These are phyloP conservation scores for Zaprionus ornatus DNA, from an alignment of 1,140 invertebrate species.

Conservation along the genomic window DNA sequence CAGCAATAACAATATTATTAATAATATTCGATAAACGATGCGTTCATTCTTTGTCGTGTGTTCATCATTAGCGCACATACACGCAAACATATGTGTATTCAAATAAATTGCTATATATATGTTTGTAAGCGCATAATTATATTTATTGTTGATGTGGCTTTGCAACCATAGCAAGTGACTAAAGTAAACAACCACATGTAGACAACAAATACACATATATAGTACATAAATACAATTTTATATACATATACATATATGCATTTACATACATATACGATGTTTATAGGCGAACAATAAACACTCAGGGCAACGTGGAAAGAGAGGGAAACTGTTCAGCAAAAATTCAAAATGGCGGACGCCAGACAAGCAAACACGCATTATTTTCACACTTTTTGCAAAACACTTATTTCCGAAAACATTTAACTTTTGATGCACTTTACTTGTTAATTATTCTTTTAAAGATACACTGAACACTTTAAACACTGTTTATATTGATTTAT, in stretches of 20 bases:
- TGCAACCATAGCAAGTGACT: conserved; percentile 6
- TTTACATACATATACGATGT: conserved; percentile 7
- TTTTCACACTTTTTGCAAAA: conserved; percentile 34
- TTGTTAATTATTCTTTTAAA: neutral
- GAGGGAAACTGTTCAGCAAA: conserved; percentile 30
- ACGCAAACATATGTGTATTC: neutral
- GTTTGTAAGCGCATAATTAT: conserved; percentile 1
- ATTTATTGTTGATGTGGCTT: conserved; percentile 49
- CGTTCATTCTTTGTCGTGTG: conserved; percentile 5
- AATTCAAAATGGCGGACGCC: conserved; percentile 70
- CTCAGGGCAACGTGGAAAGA: conserved; percentile 24
- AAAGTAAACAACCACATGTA: conserved; percentile 42
- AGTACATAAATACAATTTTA: conserved; percentile 16
- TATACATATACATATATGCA: conserved; percentile 16
- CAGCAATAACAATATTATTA: neutral
- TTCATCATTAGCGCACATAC: conserved; percentile 4
- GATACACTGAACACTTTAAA: neutral
- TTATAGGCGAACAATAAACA: conserved; percentile 46
- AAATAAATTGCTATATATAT: neutral
- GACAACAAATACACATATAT: conserved; percentile 53
- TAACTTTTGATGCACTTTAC: neutral
- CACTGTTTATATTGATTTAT: conserved; percentile 3
- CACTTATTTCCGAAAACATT: neutral
- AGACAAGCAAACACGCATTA: conserved; percentile 51
- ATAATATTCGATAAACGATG: neutral